Base-by-base conservation (phyloP, 2,888 invertebrate species). In the Ischnus inquisitorius region DNA sequence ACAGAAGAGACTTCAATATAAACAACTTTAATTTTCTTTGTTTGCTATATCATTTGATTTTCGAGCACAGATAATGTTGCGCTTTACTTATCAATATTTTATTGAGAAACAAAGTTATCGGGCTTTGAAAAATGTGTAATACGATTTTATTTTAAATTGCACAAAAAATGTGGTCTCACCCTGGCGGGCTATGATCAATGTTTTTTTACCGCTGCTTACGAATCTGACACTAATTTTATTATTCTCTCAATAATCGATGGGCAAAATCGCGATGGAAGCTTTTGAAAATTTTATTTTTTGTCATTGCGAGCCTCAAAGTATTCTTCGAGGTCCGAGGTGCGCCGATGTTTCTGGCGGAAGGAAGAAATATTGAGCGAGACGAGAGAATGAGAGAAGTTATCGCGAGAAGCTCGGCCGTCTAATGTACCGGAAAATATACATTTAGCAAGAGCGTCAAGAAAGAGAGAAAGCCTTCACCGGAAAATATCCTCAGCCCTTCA, bases 361-460 rank as follows among this genome's bases (percentile, higher is more conserved):
- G 68, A 75, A 80, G 69, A 71, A 82, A 82, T 19, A 51, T 34
- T 34, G 34, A 16, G 62, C 43, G 67, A 71, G 41, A 46, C 48
- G 74, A 85, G 79, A 86, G 69, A 85, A 85, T 68, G 51, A 48
- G 75, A 82, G 65, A 69, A 85, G 79, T 62, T 78, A 83, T 72
- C 64, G 77, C 60, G 77, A 77, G 84, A 88, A 88, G 88, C 87
- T 87, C 78, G 83, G 79, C 81, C 83, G 83, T 85, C 88, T 89
- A 90, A 90, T 89, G 89, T 88, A 87, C 84, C 86, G 86, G 87
- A 89, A 90, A 89, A 89, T 88, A 88, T 89, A 89, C 87, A 89
- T 88, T 89, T 89, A 87, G 84, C 82, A 57, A 68, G 41, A 80
- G 51, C 69, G 39, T 6, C n/a, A 69, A 60, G 69, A 71, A 65